A percentile compares a stretch with the other conserved stretches of the same genome.
Conservation (phyloP, 2,888 invertebrate species). For the Athrips mouffetella region DNA sequence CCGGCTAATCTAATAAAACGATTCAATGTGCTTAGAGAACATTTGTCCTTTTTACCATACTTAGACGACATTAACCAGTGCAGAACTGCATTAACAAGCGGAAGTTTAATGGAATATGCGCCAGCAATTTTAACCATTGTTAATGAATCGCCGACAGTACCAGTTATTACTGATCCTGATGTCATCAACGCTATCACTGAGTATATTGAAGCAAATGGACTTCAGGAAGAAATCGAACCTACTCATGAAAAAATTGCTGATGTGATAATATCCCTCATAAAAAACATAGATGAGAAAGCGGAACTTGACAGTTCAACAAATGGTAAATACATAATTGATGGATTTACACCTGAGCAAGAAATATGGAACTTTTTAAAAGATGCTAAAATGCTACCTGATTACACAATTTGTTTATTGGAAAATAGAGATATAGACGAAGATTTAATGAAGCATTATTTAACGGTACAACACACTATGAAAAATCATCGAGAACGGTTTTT, state of each 20-base stretch:
- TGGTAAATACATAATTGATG: constrained; percentile 81
- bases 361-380: constrained; percentile 65
- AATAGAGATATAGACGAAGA: constrained; percentile 60
- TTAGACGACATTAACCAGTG: constrained; percentile 48
- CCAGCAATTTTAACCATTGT: constrained; percentile 47
- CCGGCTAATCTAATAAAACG: neutral
- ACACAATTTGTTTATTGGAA: constrained; percentile 76
- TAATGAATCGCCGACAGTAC: constrained; percentile 44
- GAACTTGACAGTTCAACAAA: constrained; percentile 42
- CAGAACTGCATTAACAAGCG: constrained; percentile 32
- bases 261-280: constrained; percentile 54
- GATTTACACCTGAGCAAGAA: constrained; percentile 70
- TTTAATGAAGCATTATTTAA: constrained; percentile 50
- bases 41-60: constrained; percentile 46
- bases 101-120: constrained; percentile 46
- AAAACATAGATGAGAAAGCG: constrained; percentile 49
- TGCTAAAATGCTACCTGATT: constrained; percentile 70
- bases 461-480: constrained; percentile 46
- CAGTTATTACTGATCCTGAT: constrained; percentile 66
- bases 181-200: constrained; percentile 55
- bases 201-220: constrained; percentile 55
- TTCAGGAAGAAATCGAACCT: constrained; percentile 62
- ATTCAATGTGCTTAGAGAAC: constrained; percentile 24
- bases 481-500: constrained; percentile 45
- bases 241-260: constrained; percentile 61